Percentiles rank a stretch among this genome's conserved stretches.
Conservation (phyloP, 2,797 vertebrate genomes). For the Pteropus rufus region DNA sequence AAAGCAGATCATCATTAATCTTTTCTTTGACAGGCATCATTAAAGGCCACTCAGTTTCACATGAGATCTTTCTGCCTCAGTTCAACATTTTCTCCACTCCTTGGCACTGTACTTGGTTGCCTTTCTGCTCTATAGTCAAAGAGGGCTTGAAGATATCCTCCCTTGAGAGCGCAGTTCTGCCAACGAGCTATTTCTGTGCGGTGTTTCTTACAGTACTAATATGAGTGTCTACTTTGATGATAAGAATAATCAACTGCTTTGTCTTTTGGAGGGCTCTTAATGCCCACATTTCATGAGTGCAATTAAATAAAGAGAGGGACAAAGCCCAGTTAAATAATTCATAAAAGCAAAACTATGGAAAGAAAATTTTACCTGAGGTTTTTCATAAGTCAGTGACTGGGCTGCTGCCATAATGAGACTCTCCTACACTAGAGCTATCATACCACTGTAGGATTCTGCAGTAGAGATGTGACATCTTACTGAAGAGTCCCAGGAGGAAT, state of each 20-base stretch:
- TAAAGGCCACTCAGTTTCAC: neutral
- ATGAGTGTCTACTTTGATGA: neutral
- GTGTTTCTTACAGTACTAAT: neutral
- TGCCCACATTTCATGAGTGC: neutral
- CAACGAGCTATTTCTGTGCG: neutral
- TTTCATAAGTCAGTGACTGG: neutral
- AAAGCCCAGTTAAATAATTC: conserved; percentile 12
- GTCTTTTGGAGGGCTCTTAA: conserved; percentile 56
- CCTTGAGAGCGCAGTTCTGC: conserved; percentile 23
- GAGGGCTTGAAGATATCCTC: neutral
- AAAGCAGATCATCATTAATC: neutral
- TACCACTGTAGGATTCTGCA: neutral
- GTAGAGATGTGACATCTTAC: neutral
- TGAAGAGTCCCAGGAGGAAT: neutral
- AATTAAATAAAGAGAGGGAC: conserved; percentile 22
- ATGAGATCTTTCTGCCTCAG: neutral
- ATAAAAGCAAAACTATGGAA: neutral
- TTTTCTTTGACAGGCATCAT: neutral
- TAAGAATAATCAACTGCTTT: conserved; percentile 51
- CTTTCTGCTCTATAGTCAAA: conserved; percentile 26
- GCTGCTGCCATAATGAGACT: neutral
- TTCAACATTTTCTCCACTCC: neutral
- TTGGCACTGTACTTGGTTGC: neutral
- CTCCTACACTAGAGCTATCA: neutral
- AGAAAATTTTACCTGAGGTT: neutral